phyloP scores from a whole-genome alignment of 2,113 vertebrate species.

The Tetraodon nigroviridis region DNA sequence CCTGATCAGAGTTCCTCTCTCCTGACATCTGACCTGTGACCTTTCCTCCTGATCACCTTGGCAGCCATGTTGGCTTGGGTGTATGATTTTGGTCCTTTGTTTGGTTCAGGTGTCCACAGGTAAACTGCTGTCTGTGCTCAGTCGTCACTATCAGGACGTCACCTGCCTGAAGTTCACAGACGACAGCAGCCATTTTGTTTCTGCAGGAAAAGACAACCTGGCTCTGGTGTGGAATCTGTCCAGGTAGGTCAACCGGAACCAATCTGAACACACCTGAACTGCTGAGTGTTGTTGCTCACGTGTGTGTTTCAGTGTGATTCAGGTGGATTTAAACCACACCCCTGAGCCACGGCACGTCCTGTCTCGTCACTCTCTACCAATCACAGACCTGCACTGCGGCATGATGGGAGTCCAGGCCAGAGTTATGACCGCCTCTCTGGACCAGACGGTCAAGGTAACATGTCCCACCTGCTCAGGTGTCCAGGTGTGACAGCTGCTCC shows the following conservation, averaged over 20 bases:
- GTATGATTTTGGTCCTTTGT: not conserved
- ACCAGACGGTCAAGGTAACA: constrained; percentile 91
- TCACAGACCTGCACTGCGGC: constrained; percentile 93
- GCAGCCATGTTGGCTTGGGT: not conserved
- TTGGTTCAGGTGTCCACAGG: constrained; percentile 83
- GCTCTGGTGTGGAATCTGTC: constrained; percentile 87
- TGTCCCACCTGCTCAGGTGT: not conserved
- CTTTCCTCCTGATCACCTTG: too few species aligned
- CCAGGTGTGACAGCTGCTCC: too few species aligned
- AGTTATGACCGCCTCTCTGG: constrained; percentile 85
- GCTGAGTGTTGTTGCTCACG: not conserved
- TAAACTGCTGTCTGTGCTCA: constrained; percentile 85
- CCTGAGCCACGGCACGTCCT: constrained; percentile 86
- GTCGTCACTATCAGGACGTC: constrained; percentile 91
- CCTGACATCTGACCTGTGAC: not conserved
- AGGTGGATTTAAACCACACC: constrained; percentile 78
- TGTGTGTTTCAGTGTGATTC: constrained; percentile 78
- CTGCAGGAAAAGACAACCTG: constrained; percentile 90
- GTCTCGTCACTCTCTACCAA: constrained; percentile 87
- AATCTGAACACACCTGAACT: not conserved
- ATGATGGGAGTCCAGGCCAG: constrained; percentile 86
- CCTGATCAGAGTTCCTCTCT: too few species aligned
- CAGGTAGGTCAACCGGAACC: constrained; percentile 72
- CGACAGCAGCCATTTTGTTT: constrained; percentile 92
- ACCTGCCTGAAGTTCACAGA: constrained; percentile 89